Percentiles rank a stretch among this genome's conserved stretches.
phyloP scores from a whole-genome alignment of 1,140 invertebrate species.

The Halictus rubicundus region DNA sequence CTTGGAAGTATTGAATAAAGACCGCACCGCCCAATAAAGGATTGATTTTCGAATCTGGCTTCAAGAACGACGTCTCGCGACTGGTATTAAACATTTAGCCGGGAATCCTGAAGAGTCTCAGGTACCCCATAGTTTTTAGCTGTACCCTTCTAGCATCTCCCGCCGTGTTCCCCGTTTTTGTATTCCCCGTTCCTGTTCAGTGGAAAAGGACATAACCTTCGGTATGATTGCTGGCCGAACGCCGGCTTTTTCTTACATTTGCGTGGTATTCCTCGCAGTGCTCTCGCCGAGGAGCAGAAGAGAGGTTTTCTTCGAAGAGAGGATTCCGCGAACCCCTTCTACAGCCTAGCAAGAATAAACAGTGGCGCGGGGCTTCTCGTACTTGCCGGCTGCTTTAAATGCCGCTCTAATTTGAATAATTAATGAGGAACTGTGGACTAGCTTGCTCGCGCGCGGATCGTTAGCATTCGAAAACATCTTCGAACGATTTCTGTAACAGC shows the following conservation, averaged over 20 bases:
- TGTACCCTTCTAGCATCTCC: slow-evolving; percentile 27
- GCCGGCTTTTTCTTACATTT: slow-evolving; percentile 53
- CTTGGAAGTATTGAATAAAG: too few relatives aligned
- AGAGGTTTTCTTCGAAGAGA: slow-evolving; percentile 54
- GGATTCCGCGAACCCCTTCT: slow-evolving; percentile 42
- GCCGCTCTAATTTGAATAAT: slow-evolving; percentile 10
- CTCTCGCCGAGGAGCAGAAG: slow-evolving; percentile 12
- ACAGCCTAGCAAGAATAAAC: slow-evolving; percentile 15
- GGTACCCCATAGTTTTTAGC: slow-evolving; percentile 14
- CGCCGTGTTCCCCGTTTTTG: slow-evolving; percentile 26
- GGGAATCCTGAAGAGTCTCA: slow-evolving; percentile 19
- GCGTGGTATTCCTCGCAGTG: slow-evolving; percentile 25
- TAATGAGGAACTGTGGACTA: not conserved
- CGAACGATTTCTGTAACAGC: not conserved
- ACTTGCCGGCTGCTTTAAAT: not conserved
- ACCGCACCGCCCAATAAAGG: too few relatives aligned
- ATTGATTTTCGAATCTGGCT: too few relatives aligned
- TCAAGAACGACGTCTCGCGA: not conserved
- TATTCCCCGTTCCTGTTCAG: slow-evolving; percentile 36
- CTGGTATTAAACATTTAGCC: not conserved
- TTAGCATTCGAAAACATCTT: not conserved
- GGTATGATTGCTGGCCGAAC: slow-evolving; percentile 45
- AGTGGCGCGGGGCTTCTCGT: not conserved
- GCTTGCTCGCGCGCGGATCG: not conserved
- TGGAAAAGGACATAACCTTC: slow-evolving; percentile 57